These are phyloP conservation scores for Prunella himalayana DNA, from an alignment of 2,113 vertebrate genomes.

Conservation along the genomic window DNA sequence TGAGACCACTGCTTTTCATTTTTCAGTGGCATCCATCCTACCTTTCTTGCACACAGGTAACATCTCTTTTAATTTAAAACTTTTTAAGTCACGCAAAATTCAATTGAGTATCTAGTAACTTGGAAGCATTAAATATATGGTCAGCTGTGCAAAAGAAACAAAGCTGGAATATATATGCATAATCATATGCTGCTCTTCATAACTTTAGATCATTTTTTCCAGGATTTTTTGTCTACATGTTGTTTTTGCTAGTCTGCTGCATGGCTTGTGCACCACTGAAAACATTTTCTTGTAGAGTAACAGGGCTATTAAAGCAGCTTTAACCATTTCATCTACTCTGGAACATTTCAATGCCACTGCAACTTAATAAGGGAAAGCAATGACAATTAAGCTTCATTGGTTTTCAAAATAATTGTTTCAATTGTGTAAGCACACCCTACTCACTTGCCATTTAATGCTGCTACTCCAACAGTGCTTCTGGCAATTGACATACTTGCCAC, in stretches of 20 bases:
- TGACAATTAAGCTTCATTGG: neutral
- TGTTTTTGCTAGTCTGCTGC: neutral
- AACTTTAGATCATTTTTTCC: neutral
- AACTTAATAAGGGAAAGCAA: neutral
- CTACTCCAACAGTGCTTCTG: conserved; percentile 80
- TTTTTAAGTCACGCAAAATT: neutral
- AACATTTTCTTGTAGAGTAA: neutral
- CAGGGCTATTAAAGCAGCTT: neutral
- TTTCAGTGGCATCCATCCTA: neutral
- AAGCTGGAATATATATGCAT: neutral
- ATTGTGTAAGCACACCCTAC: conserved; percentile 50
- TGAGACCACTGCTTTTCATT: neutral
- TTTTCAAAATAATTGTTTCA: neutral
- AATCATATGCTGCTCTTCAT: neutral
- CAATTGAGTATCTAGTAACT: neutral
- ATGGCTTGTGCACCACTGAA: neutral
- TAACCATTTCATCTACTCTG: neutral
- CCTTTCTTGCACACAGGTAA: neutral
- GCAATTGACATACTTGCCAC: conserved; percentile 82
- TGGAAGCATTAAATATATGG: neutral
- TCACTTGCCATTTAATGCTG: conserved; percentile 82
- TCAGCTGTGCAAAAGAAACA: neutral
- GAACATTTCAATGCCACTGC: neutral
- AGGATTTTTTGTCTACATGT: neutral
- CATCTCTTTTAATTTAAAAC: neutral